phyloP scores from a whole-genome alignment of 2,888 invertebrate species.

The Drosophila flavopinicola region DNA sequence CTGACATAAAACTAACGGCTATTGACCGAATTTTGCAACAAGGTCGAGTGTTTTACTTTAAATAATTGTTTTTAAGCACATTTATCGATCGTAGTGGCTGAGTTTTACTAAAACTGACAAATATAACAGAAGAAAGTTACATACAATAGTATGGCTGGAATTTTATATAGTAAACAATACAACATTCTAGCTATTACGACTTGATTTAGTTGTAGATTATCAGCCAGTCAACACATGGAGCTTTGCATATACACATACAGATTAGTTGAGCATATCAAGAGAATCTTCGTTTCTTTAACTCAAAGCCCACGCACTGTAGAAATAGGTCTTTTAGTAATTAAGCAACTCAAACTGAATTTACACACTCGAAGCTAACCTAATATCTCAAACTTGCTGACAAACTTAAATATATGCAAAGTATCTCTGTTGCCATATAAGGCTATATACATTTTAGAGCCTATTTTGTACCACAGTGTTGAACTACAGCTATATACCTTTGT shows the following conservation, averaged over 20 bases:
- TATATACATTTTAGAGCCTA: conserved; percentile 12
- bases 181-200: too few species aligned
- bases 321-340: background rate
- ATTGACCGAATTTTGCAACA: background rate
- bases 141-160: too few species aligned
- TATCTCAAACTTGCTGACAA: too few species aligned
- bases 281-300: background rate
- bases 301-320: background rate
- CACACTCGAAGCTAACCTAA: too few species aligned
- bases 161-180: too few species aligned
- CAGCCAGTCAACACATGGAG: too few species aligned
- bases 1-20: background rate
- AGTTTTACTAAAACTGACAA: too few species aligned
- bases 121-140: too few species aligned
- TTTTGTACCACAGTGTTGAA: conserved; percentile 14
- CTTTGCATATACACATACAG: too few species aligned
- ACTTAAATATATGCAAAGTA: background rate
- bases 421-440: background rate
- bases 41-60: conserved; percentile 7
- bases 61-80: too few species aligned
- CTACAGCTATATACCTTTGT: conserved; percentile 6
- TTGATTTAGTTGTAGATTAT: too few species aligned
- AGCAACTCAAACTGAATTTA: conserved; percentile 2
- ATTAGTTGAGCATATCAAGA: background rate
- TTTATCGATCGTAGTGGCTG: too few species aligned